Evolutionary conservation across 2,888 invertebrate genomes (phyloP).

Genomic region (Toxonevra muliebris): DNA sequence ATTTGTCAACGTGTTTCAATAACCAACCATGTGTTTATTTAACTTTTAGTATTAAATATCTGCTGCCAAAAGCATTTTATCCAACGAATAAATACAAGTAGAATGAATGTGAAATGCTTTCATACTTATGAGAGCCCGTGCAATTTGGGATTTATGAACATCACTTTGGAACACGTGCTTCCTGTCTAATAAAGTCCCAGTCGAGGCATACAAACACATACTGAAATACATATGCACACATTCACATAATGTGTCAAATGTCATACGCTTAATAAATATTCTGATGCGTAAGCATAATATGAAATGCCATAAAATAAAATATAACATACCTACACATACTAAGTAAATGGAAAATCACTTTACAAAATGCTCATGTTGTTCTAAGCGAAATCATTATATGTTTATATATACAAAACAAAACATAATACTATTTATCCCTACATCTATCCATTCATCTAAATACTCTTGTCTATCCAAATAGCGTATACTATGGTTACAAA

Average conservation of each 20-base stretch:
- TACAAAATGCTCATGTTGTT: neutral
- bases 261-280: conserved; percentile 23
- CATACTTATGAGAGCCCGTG: neutral
- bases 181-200: conserved; percentile 16
- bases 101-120: too few species aligned
- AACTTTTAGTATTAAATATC: too few species aligned
- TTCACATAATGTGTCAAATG: conserved; percentile 20
- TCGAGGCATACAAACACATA: neutral
- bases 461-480: too few species aligned
- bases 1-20: too few species aligned
- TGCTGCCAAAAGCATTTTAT: too few species aligned
- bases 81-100: too few species aligned
- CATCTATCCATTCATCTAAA: too few species aligned
- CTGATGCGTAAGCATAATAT: conserved; percentile 26
- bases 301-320: neutral
- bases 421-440: too few species aligned
- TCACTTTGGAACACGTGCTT: conserved; percentile 22
- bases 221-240: neutral
- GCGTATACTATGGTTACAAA: too few species aligned
- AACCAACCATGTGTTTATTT: too few species aligned
- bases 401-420: too few species aligned
- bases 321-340: neutral
- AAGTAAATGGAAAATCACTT: neutral
- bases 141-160: conserved; percentile 25
- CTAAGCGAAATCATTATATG: too few species aligned